Conservation (phyloP, 2,888 invertebrate species). For the Ichneumoninae sp. region DNA sequence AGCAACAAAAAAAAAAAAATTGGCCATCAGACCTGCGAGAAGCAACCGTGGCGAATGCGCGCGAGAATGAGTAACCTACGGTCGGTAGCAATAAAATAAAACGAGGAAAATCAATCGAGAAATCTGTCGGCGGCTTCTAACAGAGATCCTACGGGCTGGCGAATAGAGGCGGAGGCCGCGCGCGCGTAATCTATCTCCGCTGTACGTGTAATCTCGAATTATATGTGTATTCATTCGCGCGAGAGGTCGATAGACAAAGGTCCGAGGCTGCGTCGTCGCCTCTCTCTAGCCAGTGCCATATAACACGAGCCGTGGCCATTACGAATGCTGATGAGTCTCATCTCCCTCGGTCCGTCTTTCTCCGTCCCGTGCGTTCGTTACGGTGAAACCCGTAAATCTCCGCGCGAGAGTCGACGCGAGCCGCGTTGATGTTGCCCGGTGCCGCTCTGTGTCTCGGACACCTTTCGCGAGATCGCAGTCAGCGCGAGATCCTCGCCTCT, state of each 20-base stretch:
- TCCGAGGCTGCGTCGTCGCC: slow-evolving; percentile 20
- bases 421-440: slow-evolving; percentile 29
- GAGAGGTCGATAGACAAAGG: slow-evolving; percentile 45
- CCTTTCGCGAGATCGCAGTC: slow-evolving; percentile 48
- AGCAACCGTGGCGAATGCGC: neutral
- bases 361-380: slow-evolving; percentile 73
- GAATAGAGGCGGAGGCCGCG: slow-evolving; percentile 36
- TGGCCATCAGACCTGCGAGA: neutral
- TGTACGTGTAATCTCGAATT: neutral
- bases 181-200: slow-evolving; percentile 22
- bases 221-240: slow-evolving; percentile 25
- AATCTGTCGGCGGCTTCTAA: slow-evolving; percentile 33
- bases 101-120: slow-evolving; percentile 38
- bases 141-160: slow-evolving; percentile 8
- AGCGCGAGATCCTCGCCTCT: slow-evolving; percentile 26
- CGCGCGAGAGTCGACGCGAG: slow-evolving; percentile 49
- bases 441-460: slow-evolving; percentile 33
- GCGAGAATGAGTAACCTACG: slow-evolving; percentile 12
- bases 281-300: slow-evolving; percentile 25
- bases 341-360: slow-evolving; percentile 41
- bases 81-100: slow-evolving; percentile 31
- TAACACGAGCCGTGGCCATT: slow-evolving; percentile 54
- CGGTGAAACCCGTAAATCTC: slow-evolving; percentile 76
- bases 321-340: slow-evolving; percentile 68
- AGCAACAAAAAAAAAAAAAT: neutral